Evolutionary conservation across 2,113 vertebrate species (phyloP).

Genomic region (Actenoides lindsayi): DNA sequence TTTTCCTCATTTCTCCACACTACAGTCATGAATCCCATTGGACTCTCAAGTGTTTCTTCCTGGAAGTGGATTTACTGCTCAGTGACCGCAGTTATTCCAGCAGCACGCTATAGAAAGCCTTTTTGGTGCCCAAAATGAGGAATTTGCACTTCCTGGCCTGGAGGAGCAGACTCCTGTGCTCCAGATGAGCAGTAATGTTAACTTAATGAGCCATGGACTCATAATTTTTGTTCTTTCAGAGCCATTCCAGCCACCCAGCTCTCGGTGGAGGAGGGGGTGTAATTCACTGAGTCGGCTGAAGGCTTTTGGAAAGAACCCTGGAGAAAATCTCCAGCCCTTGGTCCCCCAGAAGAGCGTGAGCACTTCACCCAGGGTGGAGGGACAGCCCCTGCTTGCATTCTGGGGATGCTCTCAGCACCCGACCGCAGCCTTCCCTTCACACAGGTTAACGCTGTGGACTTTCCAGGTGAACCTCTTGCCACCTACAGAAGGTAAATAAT

Average conservation of each 20-base stretch:
- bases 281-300: background rate
- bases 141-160: background rate
- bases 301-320: background rate
- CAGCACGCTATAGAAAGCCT: background rate
- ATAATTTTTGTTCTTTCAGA: background rate
- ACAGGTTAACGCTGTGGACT: background rate
- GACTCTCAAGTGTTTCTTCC: background rate
- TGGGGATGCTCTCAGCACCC: slow-evolving; percentile 60
- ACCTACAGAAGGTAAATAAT: slow-evolving; percentile 11
- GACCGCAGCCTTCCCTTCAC: slow-evolving; percentile 7
- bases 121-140: background rate
- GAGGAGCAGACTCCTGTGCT: background rate
- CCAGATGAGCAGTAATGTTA: background rate
- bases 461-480: slow-evolving; percentile 7
- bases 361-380: slow-evolving; percentile 51
- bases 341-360: background rate
- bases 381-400: slow-evolving; percentile 70
- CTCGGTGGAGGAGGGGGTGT: background rate
- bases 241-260: background rate
- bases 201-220: background rate
- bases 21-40: background rate
- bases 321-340: background rate
- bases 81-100: background rate
- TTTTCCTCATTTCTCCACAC: background rate
- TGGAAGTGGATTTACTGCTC: background rate